phyloP scores from a whole-genome alignment of 2,888 invertebrate genomes.

The Plemyria rubiginata region DNA sequence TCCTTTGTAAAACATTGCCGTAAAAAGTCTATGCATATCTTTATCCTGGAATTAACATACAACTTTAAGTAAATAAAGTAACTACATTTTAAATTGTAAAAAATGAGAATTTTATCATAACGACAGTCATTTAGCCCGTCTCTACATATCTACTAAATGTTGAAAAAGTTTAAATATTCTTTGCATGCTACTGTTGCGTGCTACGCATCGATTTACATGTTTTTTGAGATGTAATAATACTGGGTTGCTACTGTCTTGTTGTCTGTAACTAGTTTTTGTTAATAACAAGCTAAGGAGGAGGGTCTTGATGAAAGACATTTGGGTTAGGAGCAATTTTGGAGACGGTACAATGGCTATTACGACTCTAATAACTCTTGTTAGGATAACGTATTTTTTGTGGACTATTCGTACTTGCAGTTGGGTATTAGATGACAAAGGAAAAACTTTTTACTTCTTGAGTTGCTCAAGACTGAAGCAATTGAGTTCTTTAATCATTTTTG shows the following conservation, averaged over 20 bases:
- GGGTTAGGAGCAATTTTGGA: conserved; percentile 54
- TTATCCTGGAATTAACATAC: conserved; percentile 20
- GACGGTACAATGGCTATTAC: conserved; percentile 38
- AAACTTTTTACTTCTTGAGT: not conserved
- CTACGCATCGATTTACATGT: conserved; percentile 73
- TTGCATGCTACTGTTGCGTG: conserved; percentile 70
- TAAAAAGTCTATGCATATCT: conserved; percentile 24
- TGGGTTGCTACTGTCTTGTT: conserved; percentile 74
- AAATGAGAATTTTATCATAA: conserved; percentile 24
- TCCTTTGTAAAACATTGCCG: conserved; percentile 9
- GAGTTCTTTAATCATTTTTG: no score
- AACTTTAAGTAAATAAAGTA: conserved; percentile 16
- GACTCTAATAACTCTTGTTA: conserved; percentile 18
- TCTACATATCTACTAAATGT: conserved; percentile 28
- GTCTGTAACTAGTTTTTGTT: conserved; percentile 60
- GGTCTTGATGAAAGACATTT: conserved; percentile 57
- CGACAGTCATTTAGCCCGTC: conserved; percentile 32
- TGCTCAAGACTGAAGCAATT: not conserved
- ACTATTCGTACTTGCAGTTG: conserved; percentile 1
- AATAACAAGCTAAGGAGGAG: conserved; percentile 52
- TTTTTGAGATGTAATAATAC: conserved; percentile 67
- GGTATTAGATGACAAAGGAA: not conserved
- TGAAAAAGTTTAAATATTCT: conserved; percentile 33
- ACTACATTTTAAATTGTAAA: conserved; percentile 23
- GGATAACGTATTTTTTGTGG: conserved; percentile 29